Base-by-base conservation (phyloP, 2,888 invertebrate genomes). In the Hyposoter dolosus region DNA sequence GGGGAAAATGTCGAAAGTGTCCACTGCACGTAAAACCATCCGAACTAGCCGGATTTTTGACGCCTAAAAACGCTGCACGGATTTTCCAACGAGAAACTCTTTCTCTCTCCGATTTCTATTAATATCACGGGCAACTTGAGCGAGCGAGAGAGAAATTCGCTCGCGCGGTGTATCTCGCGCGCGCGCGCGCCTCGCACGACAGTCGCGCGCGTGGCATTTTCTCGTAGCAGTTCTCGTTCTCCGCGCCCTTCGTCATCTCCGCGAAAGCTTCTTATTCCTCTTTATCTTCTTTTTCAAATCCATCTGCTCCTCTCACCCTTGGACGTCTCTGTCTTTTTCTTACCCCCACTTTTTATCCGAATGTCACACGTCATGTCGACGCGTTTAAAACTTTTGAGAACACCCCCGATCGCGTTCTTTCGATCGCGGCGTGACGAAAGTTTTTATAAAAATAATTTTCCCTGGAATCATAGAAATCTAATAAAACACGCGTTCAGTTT, bases 41-140 rank as follows among this genome's bases (percentile, higher is more conserved):
- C 75, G 87, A 87, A 79, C 80, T 84, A 87, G 88, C 88, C 88
- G 88, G 88, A 91, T 92, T 92, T 88, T 93, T 91, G 89, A 92
- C 90, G 90, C 91, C 89, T 90, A 90, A 91, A 88, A 92, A 89
- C 90, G 90, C 89, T 89, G 90, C 89, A 40, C 84, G 87, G 87
- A 72, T 80, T 91, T 91, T 90, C 89, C 91, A 89, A 47, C 72
- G 53, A 76, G 89, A 90, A 91, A 92, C 91, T 91, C 91, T 89
- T 87, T 87, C 72, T 80, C 80, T 72, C 72, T 80, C 80, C 72
- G 35, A 80, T 87, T 85, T 92, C 93, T 93, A 92, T 92, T 91
- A 93, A 93, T 92, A 93, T 91, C 92, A 15, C 60, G 86, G 90
- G 72, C 40, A 40, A 35, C 19, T 47, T 50, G 69, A 47, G 28